phyloP scores from a whole-genome alignment of 2,113 vertebrate species.

The Hymenochirus boettgeri region DNA sequence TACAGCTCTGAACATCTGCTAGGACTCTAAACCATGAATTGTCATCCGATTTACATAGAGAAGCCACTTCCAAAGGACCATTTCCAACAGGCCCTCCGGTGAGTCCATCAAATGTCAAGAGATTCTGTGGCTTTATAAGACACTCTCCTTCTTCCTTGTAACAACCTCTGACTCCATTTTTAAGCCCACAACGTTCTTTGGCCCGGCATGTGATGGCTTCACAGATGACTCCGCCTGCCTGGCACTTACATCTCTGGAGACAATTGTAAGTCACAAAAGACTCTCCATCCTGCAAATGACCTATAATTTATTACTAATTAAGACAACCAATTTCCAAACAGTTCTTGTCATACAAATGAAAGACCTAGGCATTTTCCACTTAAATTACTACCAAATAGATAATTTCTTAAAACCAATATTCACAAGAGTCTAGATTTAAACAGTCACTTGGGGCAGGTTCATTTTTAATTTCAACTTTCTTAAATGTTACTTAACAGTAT shows the following conservation, averaged over 20 bases:
- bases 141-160: constrained; percentile 38
- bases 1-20: constrained; percentile 44
- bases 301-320: no score
- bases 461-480: no score
- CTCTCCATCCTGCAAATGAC: constrained; percentile 5
- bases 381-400: no score
- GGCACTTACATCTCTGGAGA: constrained; percentile 45
- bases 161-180: constrained; percentile 44
- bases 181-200: constrained; percentile 36
- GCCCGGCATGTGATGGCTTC: constrained; percentile 22
- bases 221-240: constrained; percentile 31
- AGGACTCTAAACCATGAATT: constrained; percentile 50
- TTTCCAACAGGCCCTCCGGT: neutral
- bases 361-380: no score
- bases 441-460: no score
- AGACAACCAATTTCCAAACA: no score
- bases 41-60: constrained; percentile 35
- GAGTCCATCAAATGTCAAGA: constrained; percentile 50
- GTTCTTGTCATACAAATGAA: no score
- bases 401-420: no score
- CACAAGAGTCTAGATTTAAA: no score
- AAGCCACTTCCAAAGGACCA: constrained; percentile 48
- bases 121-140: constrained; percentile 26
- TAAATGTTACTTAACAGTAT: no score
- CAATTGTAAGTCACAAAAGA: constrained; percentile 18